These are phyloP conservation scores for Leptatherina wallacei DNA, from an alignment of 2,797 vertebrate genomes.

Conservation along the genomic window DNA sequence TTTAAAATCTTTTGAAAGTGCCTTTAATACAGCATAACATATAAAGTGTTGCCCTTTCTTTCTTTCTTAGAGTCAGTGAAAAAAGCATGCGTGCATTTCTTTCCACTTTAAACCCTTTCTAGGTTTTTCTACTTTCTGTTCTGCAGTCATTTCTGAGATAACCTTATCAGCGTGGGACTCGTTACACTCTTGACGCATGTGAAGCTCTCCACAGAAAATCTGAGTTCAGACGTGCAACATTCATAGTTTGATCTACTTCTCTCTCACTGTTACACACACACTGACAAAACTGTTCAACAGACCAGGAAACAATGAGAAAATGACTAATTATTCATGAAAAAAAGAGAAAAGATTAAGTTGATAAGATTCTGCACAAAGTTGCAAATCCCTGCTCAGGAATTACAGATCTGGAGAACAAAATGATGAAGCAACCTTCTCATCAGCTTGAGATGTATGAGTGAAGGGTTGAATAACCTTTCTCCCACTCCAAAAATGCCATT, in stretches of 20 bases:
- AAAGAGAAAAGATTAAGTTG: neutral
- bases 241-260: slow-evolving; percentile 21
- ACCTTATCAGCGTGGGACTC: slow-evolving; percentile 16
- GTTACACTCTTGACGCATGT: slow-evolving; percentile 13
- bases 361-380: neutral
- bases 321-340: neutral
- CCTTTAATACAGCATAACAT: neutral
- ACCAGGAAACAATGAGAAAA: neutral
- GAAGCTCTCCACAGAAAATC: neutral
- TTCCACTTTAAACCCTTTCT: neutral
- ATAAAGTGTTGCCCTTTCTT: neutral
- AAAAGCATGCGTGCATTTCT: neutral
- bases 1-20: neutral
- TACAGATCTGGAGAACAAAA: neutral
- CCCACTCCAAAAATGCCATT: slow-evolving; percentile 6
- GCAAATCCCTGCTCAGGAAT: neutral
- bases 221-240: slow-evolving; percentile 7
- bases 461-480: slow-evolving; percentile 27
- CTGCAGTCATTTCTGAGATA: neutral
- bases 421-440: slow-evolving; percentile 30
- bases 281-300: neutral
- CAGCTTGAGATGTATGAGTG: slow-evolving; percentile 13
- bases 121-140: neutral
- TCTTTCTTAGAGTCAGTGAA: neutral
- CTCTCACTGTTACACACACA: neutral